phyloP scores from a whole-genome alignment of 2,888 invertebrate species.

The Anthoptus insignis region DNA sequence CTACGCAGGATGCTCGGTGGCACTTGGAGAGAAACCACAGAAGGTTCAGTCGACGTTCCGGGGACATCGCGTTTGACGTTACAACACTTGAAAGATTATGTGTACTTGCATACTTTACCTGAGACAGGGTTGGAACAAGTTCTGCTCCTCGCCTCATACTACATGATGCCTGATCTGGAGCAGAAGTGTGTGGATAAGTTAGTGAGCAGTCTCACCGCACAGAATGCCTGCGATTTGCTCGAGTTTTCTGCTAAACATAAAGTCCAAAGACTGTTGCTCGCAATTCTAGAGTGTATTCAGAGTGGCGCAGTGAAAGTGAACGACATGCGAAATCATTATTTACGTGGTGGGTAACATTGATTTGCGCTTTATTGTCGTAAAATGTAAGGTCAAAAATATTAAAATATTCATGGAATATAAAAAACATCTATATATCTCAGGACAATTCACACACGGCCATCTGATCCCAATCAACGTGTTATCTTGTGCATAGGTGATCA shows the following conservation, averaged over 20 bases:
- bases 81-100: constrained; percentile 61
- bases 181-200: constrained; percentile 60
- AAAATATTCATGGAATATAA: no score
- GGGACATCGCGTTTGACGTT: constrained; percentile 58
- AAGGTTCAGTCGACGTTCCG: constrained; percentile 59
- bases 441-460: no score
- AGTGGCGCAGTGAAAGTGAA: constrained; percentile 52
- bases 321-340: constrained; percentile 55
- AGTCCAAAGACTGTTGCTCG: constrained; percentile 55
- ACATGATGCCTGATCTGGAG: constrained; percentile 66
- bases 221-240: constrained; percentile 55
- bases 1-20: constrained; percentile 61
- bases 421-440: no score
- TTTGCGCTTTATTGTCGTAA: no score
- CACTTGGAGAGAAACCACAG: constrained; percentile 60
- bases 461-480: no score
- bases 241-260: constrained; percentile 64
- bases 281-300: constrained; percentile 60
- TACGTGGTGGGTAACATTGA: constrained; percentile 19
- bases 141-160: constrained; percentile 59
- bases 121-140: constrained; percentile 58
- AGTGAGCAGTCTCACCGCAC: constrained; percentile 49
- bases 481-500: no score
- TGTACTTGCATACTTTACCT: constrained; percentile 61
- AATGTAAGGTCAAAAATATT: no score